Evolutionary conservation across 2,888 invertebrate species (phyloP).

Genomic region (Ormyrus pomaceus): DNA sequence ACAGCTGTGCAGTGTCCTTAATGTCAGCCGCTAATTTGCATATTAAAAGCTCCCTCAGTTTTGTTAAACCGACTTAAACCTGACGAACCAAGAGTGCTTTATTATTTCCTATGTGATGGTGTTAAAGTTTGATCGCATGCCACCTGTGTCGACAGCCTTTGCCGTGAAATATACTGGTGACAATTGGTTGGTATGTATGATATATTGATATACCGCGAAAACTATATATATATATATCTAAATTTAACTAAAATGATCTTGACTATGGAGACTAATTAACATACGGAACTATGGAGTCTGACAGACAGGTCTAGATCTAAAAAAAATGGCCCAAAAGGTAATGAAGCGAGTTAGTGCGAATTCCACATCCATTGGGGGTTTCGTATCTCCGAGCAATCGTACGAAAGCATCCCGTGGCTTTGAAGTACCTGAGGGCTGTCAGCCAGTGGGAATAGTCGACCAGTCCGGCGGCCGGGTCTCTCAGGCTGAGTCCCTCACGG

Average conservation of each 20-base stretch:
- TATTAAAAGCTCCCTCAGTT: slow-evolving; percentile 68
- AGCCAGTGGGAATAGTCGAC: slow-evolving; percentile 80
- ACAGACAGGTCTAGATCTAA: slow-evolving; percentile 32
- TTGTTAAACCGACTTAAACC: slow-evolving; percentile 54
- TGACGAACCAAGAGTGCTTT: slow-evolving; percentile 56
- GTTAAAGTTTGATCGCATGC: slow-evolving; percentile 50
- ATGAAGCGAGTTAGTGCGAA: slow-evolving; percentile 57
- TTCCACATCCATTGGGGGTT: slow-evolving; percentile 51
- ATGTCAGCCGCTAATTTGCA: slow-evolving; percentile 65
- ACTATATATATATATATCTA: slow-evolving; percentile 23
- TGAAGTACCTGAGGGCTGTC: slow-evolving; percentile 76
- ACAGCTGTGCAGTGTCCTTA: slow-evolving; percentile 68
- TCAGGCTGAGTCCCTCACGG: slow-evolving; percentile 78
- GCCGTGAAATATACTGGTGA: slow-evolving; percentile 42
- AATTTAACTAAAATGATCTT: slow-evolving; percentile 37
- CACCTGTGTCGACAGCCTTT: slow-evolving; percentile 44
- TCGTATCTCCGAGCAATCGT: slow-evolving; percentile 58
- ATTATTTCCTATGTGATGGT: slow-evolving; percentile 54
- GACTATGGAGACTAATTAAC: slow-evolving; percentile 36
- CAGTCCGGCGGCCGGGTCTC: slow-evolving; percentile 78
- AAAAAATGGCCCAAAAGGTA: slow-evolving; percentile 33
- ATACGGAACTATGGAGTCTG: slow-evolving; percentile 28
- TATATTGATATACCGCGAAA: slow-evolving; percentile 10
- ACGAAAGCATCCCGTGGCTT: slow-evolving; percentile 66
- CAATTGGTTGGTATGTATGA: slow-evolving; percentile 32